Conservation (phyloP, 2,113 vertebrate genomes). For the Corythornis madagascariensis region DNA sequence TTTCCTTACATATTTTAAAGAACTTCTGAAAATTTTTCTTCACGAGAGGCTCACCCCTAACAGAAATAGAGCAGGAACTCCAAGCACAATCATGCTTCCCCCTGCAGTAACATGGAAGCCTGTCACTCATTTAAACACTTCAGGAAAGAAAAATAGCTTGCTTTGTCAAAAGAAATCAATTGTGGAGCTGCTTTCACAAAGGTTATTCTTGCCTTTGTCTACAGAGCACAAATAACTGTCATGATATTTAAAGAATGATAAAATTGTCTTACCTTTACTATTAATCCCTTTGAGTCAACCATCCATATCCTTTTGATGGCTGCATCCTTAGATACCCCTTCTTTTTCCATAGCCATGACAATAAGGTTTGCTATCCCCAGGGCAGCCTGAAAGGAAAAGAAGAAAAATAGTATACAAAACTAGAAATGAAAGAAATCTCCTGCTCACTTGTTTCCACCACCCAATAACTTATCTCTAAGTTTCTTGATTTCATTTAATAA, state of each 20-base stretch:
- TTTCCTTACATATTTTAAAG: not conserved
- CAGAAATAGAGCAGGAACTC: not conserved
- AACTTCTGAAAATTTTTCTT: not conserved
- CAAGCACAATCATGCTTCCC: not conserved
- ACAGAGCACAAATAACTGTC: not conserved
- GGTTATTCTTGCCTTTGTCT: not conserved
- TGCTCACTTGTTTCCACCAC: not conserved
- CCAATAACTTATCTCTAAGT: not conserved
- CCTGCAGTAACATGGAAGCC: not conserved
- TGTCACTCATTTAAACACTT: not conserved
- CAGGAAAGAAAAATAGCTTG: not conserved
- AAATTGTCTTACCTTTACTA: slow-evolving; percentile 87
- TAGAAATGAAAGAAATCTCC: not conserved
- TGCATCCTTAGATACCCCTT: slow-evolving; percentile 80
- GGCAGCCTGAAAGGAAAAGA: slow-evolving; percentile 82
- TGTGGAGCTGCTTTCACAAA: not conserved
- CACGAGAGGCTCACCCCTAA: not conserved
- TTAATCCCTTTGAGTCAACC: slow-evolving; percentile 97
- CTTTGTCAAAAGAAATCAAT: not conserved
- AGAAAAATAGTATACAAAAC: not conserved
- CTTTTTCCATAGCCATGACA: slow-evolving; percentile 95
- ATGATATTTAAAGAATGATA: not conserved
- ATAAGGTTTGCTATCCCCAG: slow-evolving; percentile 95
- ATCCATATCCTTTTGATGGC: slow-evolving; percentile 92
- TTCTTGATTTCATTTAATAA: not conserved